Evolutionary conservation across 2,797 vertebrate genomes (phyloP).

Genomic region (Girardinus metallicus): DNA sequence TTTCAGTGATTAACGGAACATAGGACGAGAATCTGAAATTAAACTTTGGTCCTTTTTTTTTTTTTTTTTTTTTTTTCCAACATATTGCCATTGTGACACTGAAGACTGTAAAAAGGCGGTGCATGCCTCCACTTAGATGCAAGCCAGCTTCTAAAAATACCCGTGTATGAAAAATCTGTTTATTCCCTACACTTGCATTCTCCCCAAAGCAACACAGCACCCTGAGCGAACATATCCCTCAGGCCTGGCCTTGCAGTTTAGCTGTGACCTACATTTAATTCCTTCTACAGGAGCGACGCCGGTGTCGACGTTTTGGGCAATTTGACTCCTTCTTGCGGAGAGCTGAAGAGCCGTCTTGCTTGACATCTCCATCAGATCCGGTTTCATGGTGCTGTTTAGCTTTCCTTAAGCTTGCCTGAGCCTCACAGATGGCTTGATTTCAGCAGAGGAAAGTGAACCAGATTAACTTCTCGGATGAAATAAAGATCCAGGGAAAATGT

Average conservation of each 20-base stretch:
- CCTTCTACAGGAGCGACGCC: conserved; percentile 56
- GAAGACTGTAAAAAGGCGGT: conserved; percentile 41
- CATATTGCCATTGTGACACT: conserved; percentile 47
- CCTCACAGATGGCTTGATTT: conserved; percentile 22
- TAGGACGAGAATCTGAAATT: conserved; percentile 14
- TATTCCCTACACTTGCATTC: conserved; percentile 58
- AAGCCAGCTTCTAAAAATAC: conserved; percentile 76
- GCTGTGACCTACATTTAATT: conserved; percentile 80
- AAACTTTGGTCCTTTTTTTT: conserved; percentile 28
- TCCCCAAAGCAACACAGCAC: conserved; percentile 64
- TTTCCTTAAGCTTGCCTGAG: conserved; percentile 24
- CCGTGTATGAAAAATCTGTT: conserved; percentile 72
- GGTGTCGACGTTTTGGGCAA: conserved; percentile 51
- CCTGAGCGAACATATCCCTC: conserved; percentile 45
- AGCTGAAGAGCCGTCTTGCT: conserved; percentile 17
- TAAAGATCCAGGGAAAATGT: neutral
- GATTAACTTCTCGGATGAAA: conserved; percentile 12
- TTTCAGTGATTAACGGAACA: neutral
- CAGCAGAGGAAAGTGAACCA: conserved; percentile 24
- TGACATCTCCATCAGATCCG: conserved; percentile 27
- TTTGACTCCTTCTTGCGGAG: conserved; percentile 26
- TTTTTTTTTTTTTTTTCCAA: conserved; percentile 37
- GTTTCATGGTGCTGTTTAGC: neutral
- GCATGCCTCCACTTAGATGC: conserved; percentile 34
- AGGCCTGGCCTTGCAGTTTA: conserved; percentile 63